Evolutionary conservation across 1,140 invertebrate genomes (phyloP), one percentile per base, ranked within the genome.

Genomic region (Tetraneura akinire): DNA sequence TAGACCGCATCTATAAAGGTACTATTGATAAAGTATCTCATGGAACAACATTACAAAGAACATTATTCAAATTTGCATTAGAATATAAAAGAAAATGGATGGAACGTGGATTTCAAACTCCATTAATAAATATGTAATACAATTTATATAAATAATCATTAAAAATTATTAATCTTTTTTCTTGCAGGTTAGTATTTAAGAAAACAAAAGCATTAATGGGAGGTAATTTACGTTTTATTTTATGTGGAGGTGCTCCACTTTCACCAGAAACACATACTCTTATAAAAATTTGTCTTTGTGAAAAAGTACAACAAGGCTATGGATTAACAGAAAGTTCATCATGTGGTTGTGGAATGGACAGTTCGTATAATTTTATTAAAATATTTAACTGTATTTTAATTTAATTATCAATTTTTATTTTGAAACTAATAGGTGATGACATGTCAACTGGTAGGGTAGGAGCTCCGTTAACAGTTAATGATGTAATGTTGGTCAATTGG

Each of bases 291-390:
- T 97, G 96, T 85, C 89, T 99, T 29, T 98, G 95, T 85, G 92
- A 94, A 60, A 92, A 92, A 62, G 90, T 99, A 29, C 90, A 94
- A 68, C 96, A 97, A 85, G 98, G 97, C 64, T 99, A 99, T 87
- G 98, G 97, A 10, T 90, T 99, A 49, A 99, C 98, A 1, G 97
- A 99, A 89, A 98, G 96, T 13, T 94, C 93, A 83, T 97, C 96
- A 3, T 95, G 93, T 84, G 95, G 94, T 37, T 93, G 95, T 21
- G 92, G 97, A 76, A 93, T 95, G 90, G 92, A 96, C 85, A 86
- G 92, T 92, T 87, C 87, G 88, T 89, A 73, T 14, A 73, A 29
- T 29, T 23, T 32, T 81, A 0, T 37, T 57, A 47, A 21, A 42
- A 66, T n/a, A 42, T 29, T 13, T 42, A 42, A 32, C 16, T 37